A percentile compares a stretch with the other conserved stretches of the same genome.
Conservation (phyloP, 1,140 invertebrate genomes). For the Armadillidium nasatum region DNA sequence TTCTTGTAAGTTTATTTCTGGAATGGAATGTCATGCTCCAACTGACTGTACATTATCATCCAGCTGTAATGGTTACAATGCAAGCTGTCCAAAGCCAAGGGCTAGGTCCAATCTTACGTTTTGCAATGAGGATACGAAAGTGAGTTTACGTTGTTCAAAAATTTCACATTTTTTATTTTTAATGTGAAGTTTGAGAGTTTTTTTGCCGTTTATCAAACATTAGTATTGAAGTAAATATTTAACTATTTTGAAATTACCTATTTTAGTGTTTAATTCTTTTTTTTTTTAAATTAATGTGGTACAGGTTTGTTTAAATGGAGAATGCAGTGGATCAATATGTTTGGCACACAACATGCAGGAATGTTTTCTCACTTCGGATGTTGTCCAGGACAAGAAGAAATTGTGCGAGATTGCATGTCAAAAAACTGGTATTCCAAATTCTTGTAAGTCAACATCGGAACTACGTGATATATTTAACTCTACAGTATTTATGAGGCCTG, state of each 20-base stretch:
- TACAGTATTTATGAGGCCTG: constrained; percentile 63
- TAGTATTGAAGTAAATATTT: too few species aligned
- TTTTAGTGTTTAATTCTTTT: too few species aligned
- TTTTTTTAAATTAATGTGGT: too few species aligned
- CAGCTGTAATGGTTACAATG: constrained; percentile 75
- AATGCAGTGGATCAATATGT: constrained; percentile 93
- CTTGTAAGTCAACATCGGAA: constrained; percentile 76
- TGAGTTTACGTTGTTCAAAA: constrained; percentile 44
- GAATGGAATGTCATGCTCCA: constrained; percentile 66
- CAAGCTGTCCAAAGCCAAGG: constrained; percentile 75
- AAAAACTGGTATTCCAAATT: constrained; percentile 65
- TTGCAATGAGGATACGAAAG: constrained; percentile 74
- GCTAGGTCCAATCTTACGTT: constrained; percentile 73
- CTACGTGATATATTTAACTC: constrained; percentile 69
- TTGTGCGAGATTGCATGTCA: constrained; percentile 95
- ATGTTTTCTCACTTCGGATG: constrained; percentile 87
- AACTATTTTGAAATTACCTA: too few species aligned
- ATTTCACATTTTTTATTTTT: too few species aligned
- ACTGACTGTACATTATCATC: constrained; percentile 83
- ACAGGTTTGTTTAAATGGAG: constrained; percentile 83
- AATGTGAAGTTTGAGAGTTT: too few species aligned
- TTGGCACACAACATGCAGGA: constrained; percentile 88
- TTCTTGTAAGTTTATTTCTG: constrained; percentile 71
- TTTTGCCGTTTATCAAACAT: too few species aligned
- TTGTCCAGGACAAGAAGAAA: constrained; percentile 74